Evolutionary conservation across 2,797 vertebrate genomes (phyloP).

Genomic region (Galago senegalensis): DNA sequence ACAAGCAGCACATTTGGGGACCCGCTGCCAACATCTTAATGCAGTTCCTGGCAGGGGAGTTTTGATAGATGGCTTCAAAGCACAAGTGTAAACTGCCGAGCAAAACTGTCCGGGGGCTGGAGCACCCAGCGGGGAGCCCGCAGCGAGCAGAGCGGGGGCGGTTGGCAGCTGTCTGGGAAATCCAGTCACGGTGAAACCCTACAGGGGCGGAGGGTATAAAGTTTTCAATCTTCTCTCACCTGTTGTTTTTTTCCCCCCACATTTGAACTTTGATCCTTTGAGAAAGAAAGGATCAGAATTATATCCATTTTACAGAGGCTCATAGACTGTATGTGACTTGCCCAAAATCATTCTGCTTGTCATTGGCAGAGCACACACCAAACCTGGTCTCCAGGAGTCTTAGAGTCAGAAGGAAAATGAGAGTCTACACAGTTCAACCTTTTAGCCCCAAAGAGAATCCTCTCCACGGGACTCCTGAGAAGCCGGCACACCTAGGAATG

Average conservation of each 20-base stretch:
- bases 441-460: background rate
- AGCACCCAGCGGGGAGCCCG: conserved; percentile 24
- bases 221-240: background rate
- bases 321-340: background rate
- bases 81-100: conserved; percentile 66
- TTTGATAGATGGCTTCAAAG: conserved; percentile 79
- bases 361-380: background rate
- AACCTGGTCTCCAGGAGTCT: background rate
- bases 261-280: conserved; percentile 11
- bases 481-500: no score
- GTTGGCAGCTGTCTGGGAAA: conserved; percentile 51
- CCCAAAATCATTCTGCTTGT: background rate
- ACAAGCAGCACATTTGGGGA: conserved; percentile 65
- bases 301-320: background rate
- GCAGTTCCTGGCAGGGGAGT: conserved; percentile 81
- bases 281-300: background rate
- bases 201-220: background rate
- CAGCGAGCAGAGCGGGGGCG: background rate
- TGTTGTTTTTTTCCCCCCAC: background rate
- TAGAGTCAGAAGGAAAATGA: background rate
- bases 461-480: background rate
- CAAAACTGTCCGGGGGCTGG: conserved; percentile 75
- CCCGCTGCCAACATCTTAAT: conserved; percentile 83
- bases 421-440: background rate
- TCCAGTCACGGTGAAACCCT: conserved; percentile 23